Conservation (phyloP, 2,888 invertebrate species). For the Poecilus cupreus region DNA sequence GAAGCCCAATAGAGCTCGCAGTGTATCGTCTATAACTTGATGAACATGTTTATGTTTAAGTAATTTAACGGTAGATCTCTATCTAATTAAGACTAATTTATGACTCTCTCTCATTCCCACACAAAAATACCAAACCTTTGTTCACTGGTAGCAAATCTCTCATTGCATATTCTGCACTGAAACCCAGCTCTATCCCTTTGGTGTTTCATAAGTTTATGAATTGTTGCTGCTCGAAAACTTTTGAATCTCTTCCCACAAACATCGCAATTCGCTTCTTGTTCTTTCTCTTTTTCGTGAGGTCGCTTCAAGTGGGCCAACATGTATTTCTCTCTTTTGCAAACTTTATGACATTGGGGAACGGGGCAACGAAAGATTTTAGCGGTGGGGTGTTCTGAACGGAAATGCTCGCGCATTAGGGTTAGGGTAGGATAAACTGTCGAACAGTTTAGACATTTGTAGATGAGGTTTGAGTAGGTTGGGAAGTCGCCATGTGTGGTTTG, state of each 20-base stretch:
- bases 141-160: slow-evolving; percentile 38
- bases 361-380: slow-evolving; percentile 34
- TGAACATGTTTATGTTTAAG: too few relatives aligned
- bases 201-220: slow-evolving; percentile 53
- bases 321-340: slow-evolving; percentile 22
- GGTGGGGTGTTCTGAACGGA: neutral
- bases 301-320: slow-evolving; percentile 16
- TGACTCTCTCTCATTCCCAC: too few relatives aligned
- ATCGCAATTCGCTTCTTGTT: slow-evolving; percentile 14
- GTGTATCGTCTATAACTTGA: too few relatives aligned
- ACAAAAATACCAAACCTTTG: slow-evolving; percentile 50
- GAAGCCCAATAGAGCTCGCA: too few relatives aligned
- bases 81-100: neutral
- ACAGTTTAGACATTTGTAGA: slow-evolving; percentile 53
- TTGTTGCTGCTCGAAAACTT: slow-evolving; percentile 5
- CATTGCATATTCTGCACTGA: slow-evolving; percentile 47
- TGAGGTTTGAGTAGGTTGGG: neutral
- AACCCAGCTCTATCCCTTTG: slow-evolving; percentile 40
- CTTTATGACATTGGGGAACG: slow-evolving; percentile 30
- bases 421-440: slow-evolving; percentile 4
- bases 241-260: slow-evolving; percentile 38
- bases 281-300: slow-evolving; percentile 20
- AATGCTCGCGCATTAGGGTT: slow-evolving; percentile 22
- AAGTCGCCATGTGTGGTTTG: neutral
- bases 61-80: too few relatives aligned